phyloP scores from a whole-genome alignment of 2,113 vertebrate genomes.

The Dipodomys stephensi region DNA sequence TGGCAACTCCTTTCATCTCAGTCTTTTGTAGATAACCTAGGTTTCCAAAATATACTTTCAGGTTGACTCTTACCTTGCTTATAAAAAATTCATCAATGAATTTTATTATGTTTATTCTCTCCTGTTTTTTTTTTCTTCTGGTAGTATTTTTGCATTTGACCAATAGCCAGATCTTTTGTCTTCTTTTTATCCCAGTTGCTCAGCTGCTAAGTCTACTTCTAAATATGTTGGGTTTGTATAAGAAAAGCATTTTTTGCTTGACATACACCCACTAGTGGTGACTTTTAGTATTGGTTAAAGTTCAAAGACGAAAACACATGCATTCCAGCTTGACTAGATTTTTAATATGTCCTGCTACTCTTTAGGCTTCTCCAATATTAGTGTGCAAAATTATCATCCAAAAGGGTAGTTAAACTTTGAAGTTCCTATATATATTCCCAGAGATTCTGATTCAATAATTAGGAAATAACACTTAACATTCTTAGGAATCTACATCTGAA shows the following conservation, averaged over 20 bases:
- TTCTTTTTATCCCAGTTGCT: neutral
- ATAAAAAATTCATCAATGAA: neutral
- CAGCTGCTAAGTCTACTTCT: neutral
- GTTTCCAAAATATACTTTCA: neutral
- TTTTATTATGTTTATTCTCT: neutral
- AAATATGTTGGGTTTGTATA: neutral
- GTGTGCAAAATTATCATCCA: neutral
- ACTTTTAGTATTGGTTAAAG: neutral
- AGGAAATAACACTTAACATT: neutral
- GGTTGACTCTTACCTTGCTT: neutral
- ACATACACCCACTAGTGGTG: neutral
- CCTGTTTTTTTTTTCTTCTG: neutral
- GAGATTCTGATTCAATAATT: constrained; percentile 1
- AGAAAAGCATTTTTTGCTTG: neutral
- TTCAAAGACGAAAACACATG: too few species aligned
- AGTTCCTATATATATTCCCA: neutral
- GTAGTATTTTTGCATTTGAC: neutral
- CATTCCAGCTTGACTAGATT: neutral
- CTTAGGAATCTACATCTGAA: constrained; percentile 14
- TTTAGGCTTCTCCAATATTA: constrained; percentile 14
- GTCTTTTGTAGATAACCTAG: neutral
- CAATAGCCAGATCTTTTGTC: neutral
- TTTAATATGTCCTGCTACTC: neutral
- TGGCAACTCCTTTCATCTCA: neutral
- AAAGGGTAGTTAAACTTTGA: constrained; percentile 24